Evolutionary conservation across 2,888 invertebrate genomes (phyloP), one percentile per base, ranked within the genome.

Genomic region (Rhamphomyia laevipes): DNA sequence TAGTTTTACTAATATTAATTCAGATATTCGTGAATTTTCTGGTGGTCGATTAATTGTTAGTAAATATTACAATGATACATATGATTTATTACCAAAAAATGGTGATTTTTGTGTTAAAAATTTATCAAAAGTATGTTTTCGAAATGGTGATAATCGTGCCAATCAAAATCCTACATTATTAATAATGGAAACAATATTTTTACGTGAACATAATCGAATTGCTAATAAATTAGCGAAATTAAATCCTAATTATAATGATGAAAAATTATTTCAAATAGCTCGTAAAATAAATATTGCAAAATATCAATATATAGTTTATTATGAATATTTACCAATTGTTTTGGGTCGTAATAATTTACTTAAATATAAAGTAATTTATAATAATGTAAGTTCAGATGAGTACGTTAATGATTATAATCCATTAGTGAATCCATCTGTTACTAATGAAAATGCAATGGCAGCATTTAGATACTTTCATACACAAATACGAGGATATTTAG

Each of bases 111-210:
- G 57, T 67, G 74, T 41, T 68, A 74, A n/a, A 71, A 76, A 56
- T 50, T 82, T n/a, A 13, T 4, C 13, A n/a, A 46, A 82, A 61
- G 76, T 81, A 30, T 89, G 89, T 63, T 89, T 86, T 63, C 64
- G 75, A 49, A 73, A 84, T 52, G 86, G 86, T 3, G 72, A 72
- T 51, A 55, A 43, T 5, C 61, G 72, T 2, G 64, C 66, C 46
- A 66, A 67, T 43, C 66, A 71, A 45, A 66, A 64, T 38, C 66
- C 70, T 1, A 67, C 64, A 9, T 56, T 71, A 16, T 61, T 67
- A 3, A 59, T 70, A 2, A 46, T 73, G 15, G 74, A 74, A 10
- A 72, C 70, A 0, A 55, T 74, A 35, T 56, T 73, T 41, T 52
- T 73, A 15, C 61, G 73, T 13, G 73, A 74, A 54, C 74, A 74